phyloP scores from a whole-genome alignment of 2,113 vertebrate genomes.

The Bombycilla garrulus region DNA sequence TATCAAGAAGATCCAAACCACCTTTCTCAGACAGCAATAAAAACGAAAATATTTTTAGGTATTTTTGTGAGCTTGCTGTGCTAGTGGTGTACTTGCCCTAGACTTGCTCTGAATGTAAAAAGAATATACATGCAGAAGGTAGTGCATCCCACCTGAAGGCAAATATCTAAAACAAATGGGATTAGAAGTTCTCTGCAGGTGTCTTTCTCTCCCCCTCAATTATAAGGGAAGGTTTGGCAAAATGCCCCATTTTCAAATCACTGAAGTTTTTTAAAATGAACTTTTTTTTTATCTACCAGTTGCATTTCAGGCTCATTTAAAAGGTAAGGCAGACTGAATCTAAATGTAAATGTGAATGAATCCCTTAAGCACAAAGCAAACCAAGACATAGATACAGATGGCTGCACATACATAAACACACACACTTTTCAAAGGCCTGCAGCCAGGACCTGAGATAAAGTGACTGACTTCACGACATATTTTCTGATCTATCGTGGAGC shows the following conservation, averaged over 20 bases:
- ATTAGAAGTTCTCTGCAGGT: not conserved
- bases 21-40: not conserved
- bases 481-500: not conserved
- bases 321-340: not conserved
- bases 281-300: not conserved
- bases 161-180: not conserved
- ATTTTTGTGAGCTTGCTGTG: not conserved
- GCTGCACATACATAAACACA: fast-evolving
- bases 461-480: not conserved
- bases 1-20: not conserved
- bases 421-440: not conserved
- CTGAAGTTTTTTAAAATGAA: not conserved
- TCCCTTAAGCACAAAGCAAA: not conserved
- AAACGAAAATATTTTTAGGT: not conserved
- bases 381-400: not conserved
- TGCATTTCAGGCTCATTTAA: not conserved
- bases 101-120: not conserved
- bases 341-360: not conserved
- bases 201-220: not conserved
- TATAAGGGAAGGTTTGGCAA: not conserved
- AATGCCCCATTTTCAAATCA: not conserved
- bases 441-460: not conserved
- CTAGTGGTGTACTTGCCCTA: not conserved
- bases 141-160: not conserved
- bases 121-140: not conserved